Evolutionary conservation across 2,113 vertebrate genomes (phyloP).

Genomic region (Oxyura jamaicensis): DNA sequence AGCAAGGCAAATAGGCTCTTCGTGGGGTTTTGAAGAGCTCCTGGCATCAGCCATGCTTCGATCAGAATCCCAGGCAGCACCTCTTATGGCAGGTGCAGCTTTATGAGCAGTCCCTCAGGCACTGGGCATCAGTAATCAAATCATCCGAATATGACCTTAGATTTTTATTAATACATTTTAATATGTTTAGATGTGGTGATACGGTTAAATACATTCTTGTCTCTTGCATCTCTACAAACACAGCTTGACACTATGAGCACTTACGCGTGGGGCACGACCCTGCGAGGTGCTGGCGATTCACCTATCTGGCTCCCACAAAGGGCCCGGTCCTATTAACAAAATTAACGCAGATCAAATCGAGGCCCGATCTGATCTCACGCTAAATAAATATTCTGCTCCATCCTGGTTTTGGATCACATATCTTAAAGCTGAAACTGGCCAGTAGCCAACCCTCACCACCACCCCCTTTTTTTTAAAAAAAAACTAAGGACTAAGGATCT

Average conservation of each 20-base stretch:
- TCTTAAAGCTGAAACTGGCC: neutral
- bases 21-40: neutral
- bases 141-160: neutral
- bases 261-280: fast-evolving
- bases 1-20: neutral
- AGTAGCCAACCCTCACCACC: neutral
- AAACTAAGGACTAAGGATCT: neutral
- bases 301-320: neutral
- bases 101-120: neutral
- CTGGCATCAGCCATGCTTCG: neutral
- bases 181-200: neutral
- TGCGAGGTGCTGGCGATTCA: neutral
- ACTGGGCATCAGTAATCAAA: neutral
- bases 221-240: neutral
- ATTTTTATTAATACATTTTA: neutral
- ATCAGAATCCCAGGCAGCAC: fast-evolving
- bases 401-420: neutral
- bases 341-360: neutral
- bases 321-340: neutral
- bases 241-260: neutral
- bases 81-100: neutral
- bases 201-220: neutral
- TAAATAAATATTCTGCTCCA: neutral
- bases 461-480: neutral
- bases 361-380: neutral